Evolutionary conservation across 1,140 invertebrate genomes (phyloP).

Genomic region (Tetramorium parvispinum): DNA sequence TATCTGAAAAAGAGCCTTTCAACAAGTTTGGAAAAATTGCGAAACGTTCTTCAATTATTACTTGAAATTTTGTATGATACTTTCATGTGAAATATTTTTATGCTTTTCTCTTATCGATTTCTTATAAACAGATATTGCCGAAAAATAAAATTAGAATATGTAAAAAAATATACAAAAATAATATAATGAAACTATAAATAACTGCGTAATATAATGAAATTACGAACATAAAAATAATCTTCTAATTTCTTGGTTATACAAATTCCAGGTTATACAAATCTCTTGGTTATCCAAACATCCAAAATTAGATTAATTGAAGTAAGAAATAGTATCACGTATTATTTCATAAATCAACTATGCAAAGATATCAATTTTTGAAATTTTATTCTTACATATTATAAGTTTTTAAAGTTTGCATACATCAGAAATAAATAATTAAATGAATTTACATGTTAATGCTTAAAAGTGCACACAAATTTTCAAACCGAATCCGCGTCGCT

Average conservation of each 20-base stretch:
- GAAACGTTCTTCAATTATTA: not conserved
- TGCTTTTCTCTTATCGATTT: not conserved
- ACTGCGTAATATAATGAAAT: no score
- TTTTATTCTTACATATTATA: not conserved
- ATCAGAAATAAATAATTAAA: not conserved
- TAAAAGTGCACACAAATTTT: not conserved
- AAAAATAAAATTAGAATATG: constrained; percentile 1
- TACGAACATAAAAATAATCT: not conserved
- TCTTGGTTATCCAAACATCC: not conserved
- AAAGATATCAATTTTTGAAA: constrained; percentile 7
- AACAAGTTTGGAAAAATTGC: not conserved
- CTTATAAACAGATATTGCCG: not conserved
- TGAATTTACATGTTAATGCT: not conserved
- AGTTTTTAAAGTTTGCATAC: not conserved
- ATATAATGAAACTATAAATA: no score
- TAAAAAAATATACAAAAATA: not conserved
- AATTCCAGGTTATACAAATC: not conserved
- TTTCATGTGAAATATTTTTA: not conserved
- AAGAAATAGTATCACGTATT: not conserved
- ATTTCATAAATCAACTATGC: not conserved
- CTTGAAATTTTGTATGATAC: not conserved
- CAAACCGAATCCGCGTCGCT: not conserved
- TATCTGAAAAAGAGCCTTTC: not conserved
- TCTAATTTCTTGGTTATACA: not conserved
- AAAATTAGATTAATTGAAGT: not conserved